Evolutionary conservation across 2,113 vertebrate species (phyloP), one percentile per base, ranked within the genome.

Genomic region (Dermatemys mawii): DNA sequence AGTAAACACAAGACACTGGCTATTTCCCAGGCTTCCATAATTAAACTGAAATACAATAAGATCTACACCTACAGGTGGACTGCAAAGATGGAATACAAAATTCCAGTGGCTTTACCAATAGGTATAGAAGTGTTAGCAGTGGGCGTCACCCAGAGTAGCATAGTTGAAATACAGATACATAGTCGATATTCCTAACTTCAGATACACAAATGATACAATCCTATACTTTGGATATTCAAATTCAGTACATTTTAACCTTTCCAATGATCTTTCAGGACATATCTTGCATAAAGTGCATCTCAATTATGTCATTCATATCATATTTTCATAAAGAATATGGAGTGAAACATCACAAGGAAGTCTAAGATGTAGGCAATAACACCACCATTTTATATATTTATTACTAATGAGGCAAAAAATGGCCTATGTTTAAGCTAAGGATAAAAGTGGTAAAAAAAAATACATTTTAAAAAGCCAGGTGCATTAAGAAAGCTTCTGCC

Each of bases 381-480:
- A 95, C 79, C 79, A 92, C 89, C 90, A 92, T 89, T 44, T 95
- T 92, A 84, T 86, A 95, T 92, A 90, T 93, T 96, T 95, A 93
- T 54, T 90, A 96, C 89, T 95, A 81, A 93, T 95, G 93, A 94
- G 94, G 92, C 81, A 95, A 87, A 89, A 95, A 94, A 96, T 95
- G 94, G 93, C 53, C 92, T 92, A 54, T 88, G 48, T 67, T 88
- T 57, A 95, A 94, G 94, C 5, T 92, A 85, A 32, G 86, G 93
- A 75, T 84, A 93, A 91, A 92, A 94, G 91, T 44, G 87, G 84
- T 73, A 96, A 92, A 95, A 94, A 63, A 95, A 92, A 86, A 57
- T 67, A 86, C 67, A 86, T 38, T 70, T 70, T 21, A 38, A 70
- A 70, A 70, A 76, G 12, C 41, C 26, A 46, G 41, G 53, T 14